Percentiles rank a stretch among this genome's conserved stretches.
Conservation (phyloP, 2,113 vertebrate genomes). For the Alligator mississippiensis region DNA sequence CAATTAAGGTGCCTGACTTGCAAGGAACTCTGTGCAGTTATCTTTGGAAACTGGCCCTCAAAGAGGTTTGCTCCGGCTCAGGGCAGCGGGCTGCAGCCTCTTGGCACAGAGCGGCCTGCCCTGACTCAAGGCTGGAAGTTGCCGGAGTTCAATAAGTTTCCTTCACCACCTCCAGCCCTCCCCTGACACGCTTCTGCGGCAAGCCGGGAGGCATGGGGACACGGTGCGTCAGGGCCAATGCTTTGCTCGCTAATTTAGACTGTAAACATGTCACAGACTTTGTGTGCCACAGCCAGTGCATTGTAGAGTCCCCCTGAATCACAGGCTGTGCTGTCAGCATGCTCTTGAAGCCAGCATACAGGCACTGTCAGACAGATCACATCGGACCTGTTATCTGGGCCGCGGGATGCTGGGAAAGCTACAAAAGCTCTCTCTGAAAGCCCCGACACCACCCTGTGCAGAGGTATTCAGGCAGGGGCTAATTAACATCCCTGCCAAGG, state of each 20-base stretch:
- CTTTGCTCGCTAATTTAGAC: slow-evolving; percentile 6
- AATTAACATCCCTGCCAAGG: neutral
- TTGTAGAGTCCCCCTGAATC: neutral
- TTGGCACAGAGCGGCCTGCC: neutral
- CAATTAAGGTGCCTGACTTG: neutral
- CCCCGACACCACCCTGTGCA: fast-evolving
- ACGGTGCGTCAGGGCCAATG: neutral
- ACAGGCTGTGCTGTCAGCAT: neutral
- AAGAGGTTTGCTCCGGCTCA: neutral
- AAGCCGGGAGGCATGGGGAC: neutral
- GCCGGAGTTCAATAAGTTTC: neutral
- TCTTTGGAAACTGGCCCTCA: neutral
- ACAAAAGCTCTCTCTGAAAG: fast-evolving
- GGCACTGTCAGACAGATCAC: neutral
- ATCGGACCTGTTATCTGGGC: neutral
- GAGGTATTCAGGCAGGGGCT: neutral
- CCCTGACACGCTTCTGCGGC: neutral
- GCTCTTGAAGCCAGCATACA: neutral
- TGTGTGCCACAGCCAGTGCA: neutral
- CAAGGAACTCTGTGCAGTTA: neutral
- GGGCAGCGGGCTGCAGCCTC: neutral
- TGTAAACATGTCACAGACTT: neutral
- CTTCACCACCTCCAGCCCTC: neutral
- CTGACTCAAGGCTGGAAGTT: neutral
- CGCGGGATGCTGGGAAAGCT: neutral